Evolutionary conservation across 2,888 invertebrate genomes (phyloP).

Genomic region (Sisyra nigra): DNA sequence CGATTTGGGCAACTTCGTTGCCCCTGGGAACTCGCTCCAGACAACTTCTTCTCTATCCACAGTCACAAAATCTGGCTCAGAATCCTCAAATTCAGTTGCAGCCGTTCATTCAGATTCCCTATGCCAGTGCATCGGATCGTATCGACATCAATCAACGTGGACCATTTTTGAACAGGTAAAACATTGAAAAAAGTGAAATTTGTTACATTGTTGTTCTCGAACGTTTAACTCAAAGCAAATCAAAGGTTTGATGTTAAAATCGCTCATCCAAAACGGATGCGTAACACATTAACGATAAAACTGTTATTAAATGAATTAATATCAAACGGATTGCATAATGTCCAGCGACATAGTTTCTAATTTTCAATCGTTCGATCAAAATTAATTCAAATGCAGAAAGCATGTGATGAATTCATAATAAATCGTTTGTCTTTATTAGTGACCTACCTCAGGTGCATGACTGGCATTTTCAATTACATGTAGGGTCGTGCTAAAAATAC

Average conservation of each 20-base stretch:
- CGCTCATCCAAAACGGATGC: background rate
- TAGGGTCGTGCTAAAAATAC: too few species aligned
- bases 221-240: background rate
- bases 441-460: too few species aligned
- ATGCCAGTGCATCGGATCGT: background rate
- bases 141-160: slow-evolving; percentile 5
- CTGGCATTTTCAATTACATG: too few species aligned
- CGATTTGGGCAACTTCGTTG: slow-evolving; percentile 2
- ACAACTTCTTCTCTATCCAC: slow-evolving; percentile 4
- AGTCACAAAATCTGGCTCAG: background rate
- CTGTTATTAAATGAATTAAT: too few species aligned
- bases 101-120: background rate
- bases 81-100: background rate
- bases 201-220: background rate
- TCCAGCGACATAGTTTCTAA: too few species aligned
- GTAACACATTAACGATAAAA: too few species aligned
- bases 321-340: too few species aligned
- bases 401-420: too few species aligned
- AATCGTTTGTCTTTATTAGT: too few species aligned
- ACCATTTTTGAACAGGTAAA: slow-evolving; percentile 1
- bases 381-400: too few species aligned
- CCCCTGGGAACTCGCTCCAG: slow-evolving; percentile 1
- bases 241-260: background rate
- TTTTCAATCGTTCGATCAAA: too few species aligned
- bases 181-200: too few species aligned